Percentiles rank a stretch among this genome's conserved stretches.
These are phyloP conservation scores for Morphnarchus princeps DNA, from an alignment of 2,113 vertebrate genomes.

Conservation along the genomic window DNA sequence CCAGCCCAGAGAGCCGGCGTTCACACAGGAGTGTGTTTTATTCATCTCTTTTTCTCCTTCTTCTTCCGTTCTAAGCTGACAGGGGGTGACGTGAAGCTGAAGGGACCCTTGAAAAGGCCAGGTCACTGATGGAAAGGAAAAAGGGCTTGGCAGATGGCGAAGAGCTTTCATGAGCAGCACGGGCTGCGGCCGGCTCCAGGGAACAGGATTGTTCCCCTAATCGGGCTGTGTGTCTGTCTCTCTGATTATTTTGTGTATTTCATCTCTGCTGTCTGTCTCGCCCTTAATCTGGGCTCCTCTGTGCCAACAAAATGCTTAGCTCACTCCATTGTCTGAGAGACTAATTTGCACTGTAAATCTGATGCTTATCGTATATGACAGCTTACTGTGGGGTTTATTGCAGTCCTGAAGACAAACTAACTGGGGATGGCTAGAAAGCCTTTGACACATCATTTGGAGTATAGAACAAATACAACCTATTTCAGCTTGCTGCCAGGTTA, in stretches of 20 bases:
- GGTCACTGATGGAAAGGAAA: constrained; percentile 2
- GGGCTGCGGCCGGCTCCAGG: neutral
- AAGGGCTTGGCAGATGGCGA: neutral
- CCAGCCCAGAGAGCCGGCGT: neutral
- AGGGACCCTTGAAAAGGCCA: constrained; percentile 32
- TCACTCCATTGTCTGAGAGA: constrained; percentile 62
- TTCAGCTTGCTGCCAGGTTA: neutral
- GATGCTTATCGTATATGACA: constrained; percentile 71
- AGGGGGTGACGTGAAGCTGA: constrained; percentile 21
- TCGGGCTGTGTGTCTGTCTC: constrained; percentile 21
- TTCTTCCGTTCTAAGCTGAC: neutral
- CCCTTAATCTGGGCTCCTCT: constrained; percentile 55
- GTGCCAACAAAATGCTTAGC: constrained; percentile 61
- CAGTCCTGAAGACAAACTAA: constrained; percentile 52
- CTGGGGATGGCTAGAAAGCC: constrained; percentile 18
- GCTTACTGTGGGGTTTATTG: constrained; percentile 59
- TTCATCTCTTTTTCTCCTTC: neutral
- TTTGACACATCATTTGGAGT: neutral
- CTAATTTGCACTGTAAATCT: constrained; percentile 71
- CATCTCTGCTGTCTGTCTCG: constrained; percentile 52
- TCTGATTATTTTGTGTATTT: constrained; percentile 61
- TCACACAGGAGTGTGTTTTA: neutral
- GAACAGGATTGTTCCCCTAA: neutral
- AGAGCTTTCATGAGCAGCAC: neutral
- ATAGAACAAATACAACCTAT: neutral